These are phyloP conservation scores for Drusus annulatus DNA, from an alignment of 1,140 invertebrate genomes.

Conservation along the genomic window DNA sequence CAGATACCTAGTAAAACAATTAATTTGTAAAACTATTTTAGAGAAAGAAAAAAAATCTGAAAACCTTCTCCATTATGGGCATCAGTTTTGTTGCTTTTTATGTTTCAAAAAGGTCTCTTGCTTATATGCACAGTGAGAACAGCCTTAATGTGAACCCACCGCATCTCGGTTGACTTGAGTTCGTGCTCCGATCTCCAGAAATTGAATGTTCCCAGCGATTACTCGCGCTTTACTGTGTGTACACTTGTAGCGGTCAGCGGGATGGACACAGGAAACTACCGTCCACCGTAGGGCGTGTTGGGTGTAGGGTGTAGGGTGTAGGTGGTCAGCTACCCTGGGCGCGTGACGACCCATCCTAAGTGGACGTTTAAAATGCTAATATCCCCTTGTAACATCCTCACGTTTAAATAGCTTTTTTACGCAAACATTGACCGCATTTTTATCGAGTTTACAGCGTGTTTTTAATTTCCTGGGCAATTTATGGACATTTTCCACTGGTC, in stretches of 20 bases:
- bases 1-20: too few relatives aligned
- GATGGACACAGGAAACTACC: background rate
- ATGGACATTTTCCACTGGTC: slow-evolving; percentile 10
- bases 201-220: slow-evolving; percentile 11
- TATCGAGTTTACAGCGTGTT: slow-evolving; percentile 40
- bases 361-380: slow-evolving; percentile 59
- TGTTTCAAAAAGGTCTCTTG: too few relatives aligned
- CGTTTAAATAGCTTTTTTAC: slow-evolving; percentile 54
- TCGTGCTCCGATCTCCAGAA: background rate
- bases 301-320: too few relatives aligned
- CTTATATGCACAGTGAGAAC: too few relatives aligned
- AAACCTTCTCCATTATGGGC: too few relatives aligned
- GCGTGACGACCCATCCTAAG: slow-evolving; percentile 59
- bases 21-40: too few relatives aligned
- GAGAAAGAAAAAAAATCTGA: too few relatives aligned
- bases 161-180: too few relatives aligned
- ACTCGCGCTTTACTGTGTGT: slow-evolving; percentile 18
- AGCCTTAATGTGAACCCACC: too few relatives aligned
- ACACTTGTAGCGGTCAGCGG: background rate
- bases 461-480: slow-evolving; percentile 32
- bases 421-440: slow-evolving; percentile 56
- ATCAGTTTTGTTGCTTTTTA: too few relatives aligned
- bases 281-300: background rate
- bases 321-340: background rate
- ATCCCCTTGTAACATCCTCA: slow-evolving; percentile 21